phyloP scores from a whole-genome alignment of 92 coral and sea anemone species.

The Porites rus region DNA sequence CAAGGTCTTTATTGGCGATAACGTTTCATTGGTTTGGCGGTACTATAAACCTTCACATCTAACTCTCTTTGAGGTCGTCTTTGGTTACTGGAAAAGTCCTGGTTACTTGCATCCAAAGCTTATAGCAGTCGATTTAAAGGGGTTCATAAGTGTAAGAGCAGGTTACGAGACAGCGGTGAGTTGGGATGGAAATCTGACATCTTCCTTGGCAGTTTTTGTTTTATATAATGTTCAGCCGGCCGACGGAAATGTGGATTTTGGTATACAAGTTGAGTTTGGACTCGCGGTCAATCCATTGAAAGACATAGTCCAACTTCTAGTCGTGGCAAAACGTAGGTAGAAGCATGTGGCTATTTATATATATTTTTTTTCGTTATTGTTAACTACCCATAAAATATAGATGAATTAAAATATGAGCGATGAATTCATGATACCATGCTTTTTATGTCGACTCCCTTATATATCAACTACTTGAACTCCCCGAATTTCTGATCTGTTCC shows the following conservation, averaged over 20 bases:
- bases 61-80: not conserved
- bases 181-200: conserved; percentile 45
- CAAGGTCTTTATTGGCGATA: conserved; percentile 9
- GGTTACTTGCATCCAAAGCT: conserved; percentile 1
- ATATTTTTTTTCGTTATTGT: no score
- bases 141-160: not conserved
- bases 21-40: conserved; percentile 18
- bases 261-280: conserved; percentile 30
- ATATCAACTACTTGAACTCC: no score
- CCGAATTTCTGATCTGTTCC: no score
- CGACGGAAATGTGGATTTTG: not conserved
- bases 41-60: not conserved
- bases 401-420: no score
- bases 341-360: not conserved
- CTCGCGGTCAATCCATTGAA: not conserved
- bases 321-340: conserved; percentile 24
- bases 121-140: not conserved
- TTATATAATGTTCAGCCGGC: conserved; percentile 12
- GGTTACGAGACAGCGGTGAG: conserved; percentile 3
- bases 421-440: no score
- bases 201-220: conserved; percentile 24
- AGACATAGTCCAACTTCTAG: conserved; percentile 16
- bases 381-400: no score
- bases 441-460: no score
- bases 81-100: conserved; percentile 3